Evolutionary conservation across 35 echinoderm and acorn worm species (phyloP).

Genomic region (Apostichopus californicus): DNA sequence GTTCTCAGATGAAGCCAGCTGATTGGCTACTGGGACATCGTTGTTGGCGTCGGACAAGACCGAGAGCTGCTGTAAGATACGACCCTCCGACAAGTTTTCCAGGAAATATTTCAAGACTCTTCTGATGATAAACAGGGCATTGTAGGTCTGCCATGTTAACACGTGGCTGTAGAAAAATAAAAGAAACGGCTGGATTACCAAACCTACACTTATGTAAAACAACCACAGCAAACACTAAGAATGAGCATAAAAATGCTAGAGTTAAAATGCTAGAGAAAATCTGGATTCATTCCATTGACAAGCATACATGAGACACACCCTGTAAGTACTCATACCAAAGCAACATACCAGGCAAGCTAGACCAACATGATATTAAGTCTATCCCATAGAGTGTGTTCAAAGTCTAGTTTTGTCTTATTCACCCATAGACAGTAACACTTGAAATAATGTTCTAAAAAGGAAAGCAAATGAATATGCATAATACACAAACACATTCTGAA

Average conservation of each 20-base stretch:
- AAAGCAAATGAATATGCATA: not conserved
- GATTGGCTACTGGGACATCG: slow-evolving; percentile 26
- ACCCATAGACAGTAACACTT: too few species aligned
- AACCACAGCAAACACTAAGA: too few species aligned
- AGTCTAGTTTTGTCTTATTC: too few species aligned
- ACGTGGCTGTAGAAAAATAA: slow-evolving; percentile 70
- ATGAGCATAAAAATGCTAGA: too few species aligned
- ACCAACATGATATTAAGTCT: too few species aligned
- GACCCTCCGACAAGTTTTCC: slow-evolving; percentile 95
- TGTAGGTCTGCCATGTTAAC: slow-evolving; percentile 98
- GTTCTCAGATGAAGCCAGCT: slow-evolving; percentile 44
- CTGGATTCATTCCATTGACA: too few species aligned
- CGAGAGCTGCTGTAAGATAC: slow-evolving; percentile 83
- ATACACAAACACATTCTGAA: not conserved
- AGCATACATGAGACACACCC: too few species aligned
- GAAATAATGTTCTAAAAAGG: too few species aligned
- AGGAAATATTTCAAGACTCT: slow-evolving; percentile 79
- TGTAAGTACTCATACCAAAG: too few species aligned
- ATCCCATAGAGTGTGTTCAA: too few species aligned
- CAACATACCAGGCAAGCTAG: too few species aligned
- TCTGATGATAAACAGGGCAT: slow-evolving; percentile 97
- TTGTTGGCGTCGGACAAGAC: slow-evolving; percentile 54
- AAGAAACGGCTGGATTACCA: not conserved
- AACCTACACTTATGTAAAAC: not conserved
- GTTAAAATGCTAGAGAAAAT: too few species aligned